Evolutionary conservation across 2,113 vertebrate genomes (phyloP).

Genomic region (Empidonax alnorum): DNA sequence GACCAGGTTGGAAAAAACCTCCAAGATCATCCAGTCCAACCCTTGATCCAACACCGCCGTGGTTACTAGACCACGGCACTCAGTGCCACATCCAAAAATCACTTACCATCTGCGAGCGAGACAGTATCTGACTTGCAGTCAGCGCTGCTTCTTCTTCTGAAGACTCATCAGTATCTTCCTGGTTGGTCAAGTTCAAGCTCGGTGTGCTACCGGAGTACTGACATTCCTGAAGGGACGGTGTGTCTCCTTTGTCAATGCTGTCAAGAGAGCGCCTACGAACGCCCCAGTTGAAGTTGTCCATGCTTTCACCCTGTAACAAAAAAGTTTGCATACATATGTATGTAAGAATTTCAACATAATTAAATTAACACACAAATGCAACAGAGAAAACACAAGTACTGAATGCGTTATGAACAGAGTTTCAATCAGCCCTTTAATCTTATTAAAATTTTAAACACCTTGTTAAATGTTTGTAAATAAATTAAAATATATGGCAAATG

Average conservation of each 20-base stretch:
- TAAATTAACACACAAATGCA: conserved; percentile 1
- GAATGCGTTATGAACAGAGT: conserved; percentile 68
- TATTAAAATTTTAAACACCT: conserved; percentile 49
- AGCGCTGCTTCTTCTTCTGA: conserved; percentile 97
- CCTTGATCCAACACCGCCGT: too few relatives aligned
- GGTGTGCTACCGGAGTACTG: conserved; percentile 94
- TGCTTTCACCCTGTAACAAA: conserved; percentile 91
- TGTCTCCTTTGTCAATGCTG: conserved; percentile 98
- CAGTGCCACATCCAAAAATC: background rate
- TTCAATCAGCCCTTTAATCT: conserved; percentile 80
- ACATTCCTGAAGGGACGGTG: conserved; percentile 93
- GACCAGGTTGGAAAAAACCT: too few relatives aligned
- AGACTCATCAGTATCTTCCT: conserved; percentile 97
- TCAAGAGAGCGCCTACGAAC: conserved; percentile 96
- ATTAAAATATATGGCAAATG: conserved; percentile 52
- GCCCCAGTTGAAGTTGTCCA: conserved; percentile 99
- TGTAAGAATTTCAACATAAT: background rate
- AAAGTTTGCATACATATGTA: background rate
- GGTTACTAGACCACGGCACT: too few relatives aligned
- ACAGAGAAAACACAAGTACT: conserved; percentile 41
- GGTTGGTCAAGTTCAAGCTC: conserved; percentile 95
- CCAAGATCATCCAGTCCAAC: too few relatives aligned
- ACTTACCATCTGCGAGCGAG: conserved; percentile 89
- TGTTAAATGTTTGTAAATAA: conserved; percentile 46
- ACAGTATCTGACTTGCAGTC: conserved; percentile 96